Evolutionary conservation across 2,797 vertebrate species (phyloP).

Genomic region (Parambassis ranga): DNA sequence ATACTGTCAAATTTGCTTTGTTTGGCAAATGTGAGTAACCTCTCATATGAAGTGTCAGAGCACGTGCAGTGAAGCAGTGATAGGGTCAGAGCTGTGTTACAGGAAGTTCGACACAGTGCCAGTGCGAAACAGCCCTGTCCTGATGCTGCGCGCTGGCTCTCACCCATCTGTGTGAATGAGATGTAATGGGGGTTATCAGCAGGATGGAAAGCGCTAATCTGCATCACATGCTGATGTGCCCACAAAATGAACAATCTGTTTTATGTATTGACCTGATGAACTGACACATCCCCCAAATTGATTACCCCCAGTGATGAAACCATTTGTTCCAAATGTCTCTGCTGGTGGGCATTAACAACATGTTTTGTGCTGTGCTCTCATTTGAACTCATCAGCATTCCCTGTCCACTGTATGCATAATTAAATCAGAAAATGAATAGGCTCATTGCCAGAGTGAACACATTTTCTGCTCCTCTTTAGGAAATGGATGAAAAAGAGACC

Average conservation of each 20-base stretch:
- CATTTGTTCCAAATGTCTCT: neutral
- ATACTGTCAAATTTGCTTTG: neutral
- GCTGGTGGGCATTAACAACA: neutral
- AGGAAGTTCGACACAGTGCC: neutral
- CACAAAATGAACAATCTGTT: constrained; percentile 10
- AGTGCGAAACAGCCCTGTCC: neutral
- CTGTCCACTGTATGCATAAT: neutral
- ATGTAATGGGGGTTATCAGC: constrained; percentile 19
- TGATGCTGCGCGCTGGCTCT: constrained; percentile 14
- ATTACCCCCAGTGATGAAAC: neutral
- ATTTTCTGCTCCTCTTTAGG: neutral
- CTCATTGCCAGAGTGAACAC: neutral
- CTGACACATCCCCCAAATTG: neutral
- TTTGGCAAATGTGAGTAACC: neutral
- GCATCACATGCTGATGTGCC: neutral
- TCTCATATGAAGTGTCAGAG: neutral
- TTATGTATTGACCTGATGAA: constrained; percentile 22
- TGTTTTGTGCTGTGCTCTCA: neutral
- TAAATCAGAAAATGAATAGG: neutral
- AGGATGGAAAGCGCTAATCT: constrained; percentile 21
- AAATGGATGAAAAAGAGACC: neutral
- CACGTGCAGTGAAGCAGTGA: neutral
- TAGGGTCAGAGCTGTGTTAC: neutral
- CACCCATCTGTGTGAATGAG: constrained; percentile 15
- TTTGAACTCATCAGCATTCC: neutral